A percentile compares a stretch with the other conserved stretches of the same genome.
Conservation (phyloP, 2,797 vertebrate species). For the Enteromius radiatus region DNA sequence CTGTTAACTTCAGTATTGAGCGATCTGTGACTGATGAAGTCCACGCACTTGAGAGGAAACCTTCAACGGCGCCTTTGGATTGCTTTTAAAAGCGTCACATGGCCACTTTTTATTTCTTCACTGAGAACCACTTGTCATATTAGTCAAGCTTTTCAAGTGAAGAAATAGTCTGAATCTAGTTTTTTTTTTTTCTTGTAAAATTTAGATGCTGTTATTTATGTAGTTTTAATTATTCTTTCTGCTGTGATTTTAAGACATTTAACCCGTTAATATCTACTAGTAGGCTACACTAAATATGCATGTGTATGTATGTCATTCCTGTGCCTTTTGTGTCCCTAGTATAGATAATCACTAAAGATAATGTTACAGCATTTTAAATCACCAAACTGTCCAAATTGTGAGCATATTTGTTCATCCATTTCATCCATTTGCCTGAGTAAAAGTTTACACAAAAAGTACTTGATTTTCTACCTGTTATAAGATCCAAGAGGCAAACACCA, state of each 20-base stretch:
- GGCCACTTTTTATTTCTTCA: background rate
- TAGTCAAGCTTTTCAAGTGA: background rate
- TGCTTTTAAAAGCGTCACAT: background rate
- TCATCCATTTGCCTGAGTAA: too few species aligned
- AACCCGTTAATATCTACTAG: background rate
- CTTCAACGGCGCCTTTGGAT: background rate
- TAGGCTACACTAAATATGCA: background rate
- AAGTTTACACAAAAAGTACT: background rate
- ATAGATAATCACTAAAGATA: background rate
- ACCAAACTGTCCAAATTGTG: background rate
- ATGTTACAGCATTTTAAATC: too few species aligned
- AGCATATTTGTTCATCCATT: background rate
- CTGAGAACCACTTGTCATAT: background rate
- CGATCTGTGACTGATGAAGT: background rate
- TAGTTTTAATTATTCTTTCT: background rate
- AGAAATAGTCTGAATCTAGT: background rate
- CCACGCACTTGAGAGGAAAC: background rate
- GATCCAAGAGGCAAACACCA: background rate
- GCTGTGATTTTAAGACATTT: background rate
- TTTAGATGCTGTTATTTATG: background rate
- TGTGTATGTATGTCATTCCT: background rate
- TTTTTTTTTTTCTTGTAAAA: background rate
- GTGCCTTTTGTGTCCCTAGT: background rate
- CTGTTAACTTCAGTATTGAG: conserved; percentile 1
- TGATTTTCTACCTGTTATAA: background rate